Conservation (phyloP, 2,113 vertebrate species). For the Cynoglossus semilaevis region DNA sequence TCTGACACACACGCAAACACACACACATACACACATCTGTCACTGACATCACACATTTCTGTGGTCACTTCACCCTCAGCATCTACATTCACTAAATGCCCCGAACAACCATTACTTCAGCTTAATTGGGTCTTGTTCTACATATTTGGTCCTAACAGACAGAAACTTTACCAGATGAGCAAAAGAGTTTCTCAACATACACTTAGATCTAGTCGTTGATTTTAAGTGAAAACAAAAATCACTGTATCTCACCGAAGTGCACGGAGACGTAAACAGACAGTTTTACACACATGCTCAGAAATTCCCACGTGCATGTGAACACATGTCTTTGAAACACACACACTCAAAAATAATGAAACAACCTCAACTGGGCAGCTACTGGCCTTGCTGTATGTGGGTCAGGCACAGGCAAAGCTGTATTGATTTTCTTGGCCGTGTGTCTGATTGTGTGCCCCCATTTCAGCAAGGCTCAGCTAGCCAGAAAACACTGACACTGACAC, state of each 20-base stretch:
- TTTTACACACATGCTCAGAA: not conserved
- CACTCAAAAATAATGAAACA: slow-evolving; percentile 48
- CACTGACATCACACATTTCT: slow-evolving; percentile 17
- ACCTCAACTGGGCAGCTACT: slow-evolving; percentile 32
- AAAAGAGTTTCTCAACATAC: too few species aligned
- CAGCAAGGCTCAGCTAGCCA: slow-evolving; percentile 44
- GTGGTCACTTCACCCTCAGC: not conserved
- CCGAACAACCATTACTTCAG: not conserved
- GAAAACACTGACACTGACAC: slow-evolving; percentile 34
- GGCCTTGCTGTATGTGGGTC: slow-evolving; percentile 76
- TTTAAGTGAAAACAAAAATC: not conserved
- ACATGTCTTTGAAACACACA: not conserved
- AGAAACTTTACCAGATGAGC: too few species aligned
- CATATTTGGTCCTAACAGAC: too few species aligned
- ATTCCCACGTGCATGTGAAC: slow-evolving; percentile 8
- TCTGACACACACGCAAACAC: slow-evolving; percentile 18
- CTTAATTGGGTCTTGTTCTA: not conserved
- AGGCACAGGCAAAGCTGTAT: slow-evolving; percentile 75
- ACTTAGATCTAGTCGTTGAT: too few species aligned
- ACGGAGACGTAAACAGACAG: not conserved
- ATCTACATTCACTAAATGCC: not conserved
- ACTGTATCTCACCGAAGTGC: slow-evolving; percentile 1
- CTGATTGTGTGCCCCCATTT: slow-evolving; percentile 60
- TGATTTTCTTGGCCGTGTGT: slow-evolving; percentile 69
- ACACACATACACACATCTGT: not conserved